Base-by-base conservation (phyloP, 2,113 vertebrate genomes). In the Ivindomyrus marchei region DNA sequence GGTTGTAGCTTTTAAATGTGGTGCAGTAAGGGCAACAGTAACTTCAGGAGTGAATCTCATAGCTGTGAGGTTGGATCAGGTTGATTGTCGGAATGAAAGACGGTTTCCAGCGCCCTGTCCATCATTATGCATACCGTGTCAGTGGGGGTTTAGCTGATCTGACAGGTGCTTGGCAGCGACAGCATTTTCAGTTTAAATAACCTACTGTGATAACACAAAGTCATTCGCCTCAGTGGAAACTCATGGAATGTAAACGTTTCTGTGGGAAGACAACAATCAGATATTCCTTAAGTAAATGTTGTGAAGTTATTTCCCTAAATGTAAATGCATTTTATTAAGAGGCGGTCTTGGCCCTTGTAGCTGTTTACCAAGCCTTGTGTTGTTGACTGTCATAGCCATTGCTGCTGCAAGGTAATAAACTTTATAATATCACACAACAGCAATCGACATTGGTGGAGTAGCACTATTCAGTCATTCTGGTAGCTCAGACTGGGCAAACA, bases 341-440 rank as follows among this genome's bases (percentile, higher is more conserved):
- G 6, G n/a, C 27, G 4, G 4, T n/a, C 47, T 36, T 87, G 85
- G 49, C 24, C 10, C 27, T 27, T 36, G 6, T 47, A 39, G 85
- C 85, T 56, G 11, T 87, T 87, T 56, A n/a, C 49, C 45, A n/a
- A 87, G 27, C 27, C 85, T 53, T 36, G 42, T 52, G 80, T 47
- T 85, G 83, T 85, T 47, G 83, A n/a, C 24, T 45, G 19, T 42
- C n/a, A 13, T 15, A 85, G 24, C 83, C 83, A 7, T 85, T 85
- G 83, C 83, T 47, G 19, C 83, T 85, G 85, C 27, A 87, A 87
- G 49, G 13, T 53, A 87, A 56, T 87, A 87, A 52, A 56, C 27
- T 87, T 53, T 87, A 24, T 39, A 49, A 53, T 87, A 56, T 87
- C 50, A 87, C 15, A 7, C 50, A 87, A 5, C 31, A 39, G 50